Evolutionary conservation across 1,140 invertebrate species (phyloP).

Genomic region (Rhopalosiphum padi): DNA sequence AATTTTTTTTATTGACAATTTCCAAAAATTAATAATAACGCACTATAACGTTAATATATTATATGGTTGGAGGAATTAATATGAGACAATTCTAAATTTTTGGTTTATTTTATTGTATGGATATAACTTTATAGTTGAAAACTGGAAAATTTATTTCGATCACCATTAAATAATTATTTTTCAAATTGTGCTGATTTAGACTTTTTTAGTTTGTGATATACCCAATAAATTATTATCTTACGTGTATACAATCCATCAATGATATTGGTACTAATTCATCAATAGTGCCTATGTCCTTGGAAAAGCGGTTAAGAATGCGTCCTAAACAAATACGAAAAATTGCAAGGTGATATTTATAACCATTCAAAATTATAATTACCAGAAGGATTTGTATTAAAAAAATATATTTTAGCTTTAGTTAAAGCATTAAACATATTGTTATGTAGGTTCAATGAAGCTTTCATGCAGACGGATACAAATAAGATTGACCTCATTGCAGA

Average conservation of each 20-base stretch:
- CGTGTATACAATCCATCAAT: slow-evolving; percentile 78
- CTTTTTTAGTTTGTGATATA: no score
- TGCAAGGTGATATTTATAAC: no score
- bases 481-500: slow-evolving; percentile 69
- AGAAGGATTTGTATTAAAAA: slow-evolving; percentile 87
- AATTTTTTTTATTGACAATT: no score
- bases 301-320: slow-evolving; percentile 77
- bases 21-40: no score
- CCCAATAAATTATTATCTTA: slow-evolving; percentile 60
- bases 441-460: slow-evolving; percentile 81
- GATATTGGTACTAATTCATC: slow-evolving; percentile 84
- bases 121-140: no score
- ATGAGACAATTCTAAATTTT: no score
- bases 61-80: no score
- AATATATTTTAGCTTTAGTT: slow-evolving; percentile 81
- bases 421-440: slow-evolving; percentile 84
- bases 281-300: slow-evolving; percentile 80
- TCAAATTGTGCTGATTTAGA: no score
- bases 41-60: no score
- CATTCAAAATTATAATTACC: slow-evolving; percentile 61
- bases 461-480: slow-evolving; percentile 82
- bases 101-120: no score
- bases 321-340: slow-evolving; percentile 64
- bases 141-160: no score
- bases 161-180: no score